Evolutionary conservation across 2,888 invertebrate species (phyloP), one percentile per base, ranked within the genome.

Genomic region (Agelastica alni): DNA sequence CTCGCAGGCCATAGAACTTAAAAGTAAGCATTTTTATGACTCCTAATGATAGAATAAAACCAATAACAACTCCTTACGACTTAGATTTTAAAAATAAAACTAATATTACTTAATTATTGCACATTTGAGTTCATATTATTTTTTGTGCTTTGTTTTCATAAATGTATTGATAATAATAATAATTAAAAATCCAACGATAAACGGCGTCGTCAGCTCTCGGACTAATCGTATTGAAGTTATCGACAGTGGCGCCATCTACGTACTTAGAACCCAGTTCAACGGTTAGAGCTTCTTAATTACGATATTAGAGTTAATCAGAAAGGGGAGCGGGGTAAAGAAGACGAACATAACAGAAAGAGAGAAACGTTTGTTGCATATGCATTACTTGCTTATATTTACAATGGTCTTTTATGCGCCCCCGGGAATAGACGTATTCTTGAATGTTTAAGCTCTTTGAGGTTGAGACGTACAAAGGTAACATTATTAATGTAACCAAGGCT

Each of bases 281-380:
- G 65, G 64, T 65, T 65, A 61, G 62, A 64, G 37, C 65, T 64
- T 62, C 64, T 66, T 65, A 65, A 66, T 67, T 68, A 65, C 67
- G 65, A 68, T 67, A 67, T 68, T 65, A 65, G 66, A 66, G 65
- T 67, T 68, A 68, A 68, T 68, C 67, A 68, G 67, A 62, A 67
- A 67, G 65, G 64, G 65, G 63, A 58, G 62, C 59, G 48, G 56
- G 42, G 51, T 46, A 47, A 22, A 39, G 41, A 39, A 28, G 52
- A 41, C 54, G 51, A 45, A 56, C 51, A 41, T 34, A 48, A 41
- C 46, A 53, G 36, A 55, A 42, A 44, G 44, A 47, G 49, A 54
- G 59, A 63, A 59, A 58, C 65, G 61, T 66, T 64, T 63, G 62
- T 60, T 68, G 68, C 68, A 68, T 68, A 68, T 68, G 68, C 68